These are phyloP conservation scores for Melopsittacus undulatus DNA, from an alignment of 2,797 vertebrate genomes.

Conservation along the genomic window DNA sequence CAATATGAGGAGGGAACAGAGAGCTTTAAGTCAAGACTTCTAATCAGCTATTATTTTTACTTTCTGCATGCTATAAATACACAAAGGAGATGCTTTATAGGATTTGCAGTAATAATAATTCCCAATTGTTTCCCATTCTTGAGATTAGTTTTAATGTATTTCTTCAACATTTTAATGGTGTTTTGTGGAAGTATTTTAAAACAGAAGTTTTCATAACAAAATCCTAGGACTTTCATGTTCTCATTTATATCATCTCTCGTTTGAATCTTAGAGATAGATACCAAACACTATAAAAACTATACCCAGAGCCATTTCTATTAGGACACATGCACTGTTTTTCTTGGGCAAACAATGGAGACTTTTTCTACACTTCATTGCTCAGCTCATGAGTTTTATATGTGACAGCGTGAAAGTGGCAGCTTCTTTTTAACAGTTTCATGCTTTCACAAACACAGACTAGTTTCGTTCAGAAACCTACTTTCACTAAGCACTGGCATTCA, in stretches of 20 bases:
- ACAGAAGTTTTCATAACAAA: neutral
- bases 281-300: neutral
- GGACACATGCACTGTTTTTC: neutral
- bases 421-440: conserved; percentile 63
- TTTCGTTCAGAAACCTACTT: conserved; percentile 37
- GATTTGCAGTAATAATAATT: neutral
- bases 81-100: neutral
- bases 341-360: conserved; percentile 4
- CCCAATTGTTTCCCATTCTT: neutral
- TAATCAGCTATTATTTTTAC: conserved; percentile 28
- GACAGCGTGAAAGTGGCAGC: conserved; percentile 57
- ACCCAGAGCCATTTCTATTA: neutral
- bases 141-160: neutral
- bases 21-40: neutral
- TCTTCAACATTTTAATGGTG: neutral
- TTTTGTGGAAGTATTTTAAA: neutral
- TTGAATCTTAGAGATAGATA: neutral
- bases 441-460: conserved; percentile 45
- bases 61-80: neutral
- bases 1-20: neutral
- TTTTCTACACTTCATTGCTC: conserved; percentile 28
- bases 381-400: conserved; percentile 30
- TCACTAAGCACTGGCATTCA: neutral
- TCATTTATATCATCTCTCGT: neutral
- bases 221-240: neutral